phyloP scores from a whole-genome alignment of 2,113 vertebrate genomes.

The Channa maculata region DNA sequence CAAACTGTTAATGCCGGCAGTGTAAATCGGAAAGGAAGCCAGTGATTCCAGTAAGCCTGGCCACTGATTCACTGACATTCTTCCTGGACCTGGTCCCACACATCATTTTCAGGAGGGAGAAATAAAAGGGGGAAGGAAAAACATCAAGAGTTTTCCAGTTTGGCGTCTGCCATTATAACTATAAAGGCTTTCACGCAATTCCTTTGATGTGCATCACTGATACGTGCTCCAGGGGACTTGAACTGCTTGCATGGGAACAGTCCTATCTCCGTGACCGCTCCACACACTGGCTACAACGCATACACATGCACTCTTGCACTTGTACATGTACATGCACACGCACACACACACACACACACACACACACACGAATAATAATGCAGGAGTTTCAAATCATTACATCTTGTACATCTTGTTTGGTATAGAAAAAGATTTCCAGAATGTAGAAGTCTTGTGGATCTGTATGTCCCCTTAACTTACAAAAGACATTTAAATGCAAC shows the following conservation, averaged over 20 bases:
- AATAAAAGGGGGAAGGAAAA: slow-evolving; percentile 69
- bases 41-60: slow-evolving; percentile 48
- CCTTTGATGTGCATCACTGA: slow-evolving; percentile 69
- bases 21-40: slow-evolving; percentile 49
- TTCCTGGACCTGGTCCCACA: slow-evolving; percentile 64
- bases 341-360: slow-evolving; percentile 13
- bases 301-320: slow-evolving; percentile 8
- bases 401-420: slow-evolving; percentile 40
- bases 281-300: slow-evolving; percentile 46
- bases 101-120: slow-evolving; percentile 63
- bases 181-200: slow-evolving; percentile 66
- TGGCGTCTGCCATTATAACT: slow-evolving; percentile 66
- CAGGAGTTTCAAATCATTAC: slow-evolving; percentile 54
- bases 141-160: slow-evolving; percentile 70
- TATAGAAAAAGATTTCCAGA: slow-evolving; percentile 57
- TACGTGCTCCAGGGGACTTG: slow-evolving; percentile 65
- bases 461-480: slow-evolving; percentile 57
- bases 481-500: slow-evolving; percentile 67
- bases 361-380: neutral
- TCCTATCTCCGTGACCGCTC: slow-evolving; percentile 69
- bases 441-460: slow-evolving; percentile 56
- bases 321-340: neutral
- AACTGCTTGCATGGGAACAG: slow-evolving; percentile 68
- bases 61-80: slow-evolving; percentile 56
- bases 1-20: slow-evolving; percentile 61